A percentile compares a stretch with the other conserved stretches of the same genome.
phyloP scores from a whole-genome alignment of 2,797 vertebrate genomes.

The Protonibea diacanthus region DNA sequence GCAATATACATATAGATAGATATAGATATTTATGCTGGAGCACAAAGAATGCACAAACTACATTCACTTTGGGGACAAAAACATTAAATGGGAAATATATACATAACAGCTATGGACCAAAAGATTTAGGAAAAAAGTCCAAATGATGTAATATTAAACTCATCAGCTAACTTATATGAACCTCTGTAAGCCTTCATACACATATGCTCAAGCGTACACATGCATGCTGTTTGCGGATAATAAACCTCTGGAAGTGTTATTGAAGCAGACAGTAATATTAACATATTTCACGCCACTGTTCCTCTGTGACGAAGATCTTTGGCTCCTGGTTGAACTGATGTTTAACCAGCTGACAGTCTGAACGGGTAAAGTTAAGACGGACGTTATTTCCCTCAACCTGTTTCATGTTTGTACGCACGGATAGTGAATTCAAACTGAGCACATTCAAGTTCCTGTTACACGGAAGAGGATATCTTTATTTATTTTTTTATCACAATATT shows the following conservation, averaged over 20 bases:
- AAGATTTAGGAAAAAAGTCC: slow-evolving; percentile 26
- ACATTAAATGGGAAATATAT: not conserved
- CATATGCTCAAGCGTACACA: not conserved
- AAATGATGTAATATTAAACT: slow-evolving; percentile 9
- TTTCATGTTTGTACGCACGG: slow-evolving; percentile 26
- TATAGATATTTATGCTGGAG: slow-evolving; percentile 8
- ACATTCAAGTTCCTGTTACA: slow-evolving; percentile 46
- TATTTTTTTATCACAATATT: slow-evolving; percentile 71
- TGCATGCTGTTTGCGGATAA: slow-evolving; percentile 2
- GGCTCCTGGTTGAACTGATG: slow-evolving; percentile 17
- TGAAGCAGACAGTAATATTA: not conserved
- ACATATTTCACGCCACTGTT: not conserved
- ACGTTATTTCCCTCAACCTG: not conserved
- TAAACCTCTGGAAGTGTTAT: not conserved
- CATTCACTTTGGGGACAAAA: slow-evolving; percentile 22
- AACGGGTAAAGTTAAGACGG: not conserved
- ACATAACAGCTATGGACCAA: slow-evolving; percentile 40
- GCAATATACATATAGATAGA: not conserved
- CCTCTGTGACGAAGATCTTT: slow-evolving; percentile 7
- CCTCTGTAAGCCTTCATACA: slow-evolving; percentile 31
- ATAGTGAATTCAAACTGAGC: slow-evolving; percentile 39
- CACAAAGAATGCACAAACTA: slow-evolving; percentile 58
- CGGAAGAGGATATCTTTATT: slow-evolving; percentile 61
- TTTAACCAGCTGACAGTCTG: slow-evolving; percentile 4
- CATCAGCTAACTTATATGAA: slow-evolving; percentile 6